Conservation (phyloP, 2,113 vertebrate genomes). For the Dasypus novemcinctus region DNA sequence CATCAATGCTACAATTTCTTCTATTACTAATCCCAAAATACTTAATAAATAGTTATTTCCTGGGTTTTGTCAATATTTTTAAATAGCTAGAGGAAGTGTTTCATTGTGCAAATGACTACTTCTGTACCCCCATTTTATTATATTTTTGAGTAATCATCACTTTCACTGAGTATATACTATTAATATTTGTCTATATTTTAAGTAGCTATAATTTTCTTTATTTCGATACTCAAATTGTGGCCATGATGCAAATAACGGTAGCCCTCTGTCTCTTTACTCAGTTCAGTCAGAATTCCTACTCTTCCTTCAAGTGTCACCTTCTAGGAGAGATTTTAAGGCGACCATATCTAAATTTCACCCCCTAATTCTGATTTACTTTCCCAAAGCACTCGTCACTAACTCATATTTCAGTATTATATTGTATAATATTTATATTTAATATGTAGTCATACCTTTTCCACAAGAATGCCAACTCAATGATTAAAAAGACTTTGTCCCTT, state of each 20-base stretch:
- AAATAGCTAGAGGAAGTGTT: background rate
- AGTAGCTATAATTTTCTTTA: background rate
- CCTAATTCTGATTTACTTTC: too few relatives aligned
- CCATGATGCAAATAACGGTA: background rate
- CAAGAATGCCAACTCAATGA: background rate
- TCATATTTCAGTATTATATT: too few relatives aligned
- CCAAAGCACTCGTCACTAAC: too few relatives aligned
- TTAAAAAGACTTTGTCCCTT: background rate
- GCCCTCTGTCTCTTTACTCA: background rate
- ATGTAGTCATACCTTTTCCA: background rate
- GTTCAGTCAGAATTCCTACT: background rate
- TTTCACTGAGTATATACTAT: background rate
- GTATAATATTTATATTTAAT: too few relatives aligned
- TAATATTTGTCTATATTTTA: background rate
- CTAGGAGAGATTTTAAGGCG: background rate
- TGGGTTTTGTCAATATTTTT: background rate
- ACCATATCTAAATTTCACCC: too few relatives aligned
- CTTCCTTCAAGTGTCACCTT: background rate
- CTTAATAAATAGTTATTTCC: background rate
- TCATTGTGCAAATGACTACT: background rate
- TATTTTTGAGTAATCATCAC: background rate
- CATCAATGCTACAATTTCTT: too few relatives aligned
- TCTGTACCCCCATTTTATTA: background rate
- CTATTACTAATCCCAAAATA: too few relatives aligned
- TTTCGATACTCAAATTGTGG: background rate